A percentile compares a stretch with the other conserved stretches of the same genome.
These are phyloP conservation scores for Phaethornis superciliosus DNA, from an alignment of 2,113 vertebrate species.

Conservation along the genomic window DNA sequence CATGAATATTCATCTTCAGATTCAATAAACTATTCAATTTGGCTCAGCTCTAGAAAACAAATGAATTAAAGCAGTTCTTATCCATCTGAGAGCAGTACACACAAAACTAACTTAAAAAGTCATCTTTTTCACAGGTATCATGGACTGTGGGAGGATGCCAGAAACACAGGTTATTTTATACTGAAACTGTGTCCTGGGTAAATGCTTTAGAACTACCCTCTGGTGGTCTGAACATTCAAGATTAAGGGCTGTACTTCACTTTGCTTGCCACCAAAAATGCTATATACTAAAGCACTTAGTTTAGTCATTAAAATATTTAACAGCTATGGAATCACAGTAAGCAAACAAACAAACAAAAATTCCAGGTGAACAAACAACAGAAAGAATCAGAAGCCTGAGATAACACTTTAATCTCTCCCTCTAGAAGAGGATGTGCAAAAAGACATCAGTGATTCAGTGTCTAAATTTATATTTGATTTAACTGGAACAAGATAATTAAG, in stretches of 20 bases:
- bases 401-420: not conserved
- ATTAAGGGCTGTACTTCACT: not conserved
- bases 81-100: not conserved
- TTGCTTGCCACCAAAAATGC: not conserved
- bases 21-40: not conserved
- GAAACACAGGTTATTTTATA: not conserved
- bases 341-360: not conserved
- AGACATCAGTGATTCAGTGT: not conserved
- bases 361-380: not conserved
- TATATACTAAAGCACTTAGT: not conserved
- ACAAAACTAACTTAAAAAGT: not conserved
- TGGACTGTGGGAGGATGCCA: not conserved
- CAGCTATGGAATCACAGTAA: not conserved
- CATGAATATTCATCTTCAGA: not conserved
- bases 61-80: not conserved
- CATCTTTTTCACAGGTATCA: not conserved
- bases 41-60: not conserved
- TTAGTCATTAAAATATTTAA: not conserved
- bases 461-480: not conserved
- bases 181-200: not conserved
- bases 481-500: not conserved
- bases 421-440: not conserved
- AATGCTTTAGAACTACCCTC: not conserved
- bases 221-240: not conserved
- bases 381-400: not conserved